phyloP scores from a whole-genome alignment of 2,888 invertebrate genomes.

The Oscheius myriophilus region DNA sequence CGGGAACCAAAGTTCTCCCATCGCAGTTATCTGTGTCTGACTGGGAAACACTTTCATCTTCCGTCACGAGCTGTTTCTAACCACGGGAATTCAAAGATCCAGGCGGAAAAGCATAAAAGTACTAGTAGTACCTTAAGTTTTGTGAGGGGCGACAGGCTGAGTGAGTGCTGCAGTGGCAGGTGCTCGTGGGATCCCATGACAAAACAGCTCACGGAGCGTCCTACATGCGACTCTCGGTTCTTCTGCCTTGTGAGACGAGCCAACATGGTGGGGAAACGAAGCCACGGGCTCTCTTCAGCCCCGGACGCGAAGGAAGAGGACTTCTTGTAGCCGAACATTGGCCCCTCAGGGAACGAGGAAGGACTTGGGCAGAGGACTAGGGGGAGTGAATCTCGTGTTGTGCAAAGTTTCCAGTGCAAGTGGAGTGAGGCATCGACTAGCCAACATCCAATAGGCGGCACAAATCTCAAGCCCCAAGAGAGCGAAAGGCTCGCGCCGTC shows the following conservation, averaged over 20 bases:
- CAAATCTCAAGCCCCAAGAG: conserved; percentile 27
- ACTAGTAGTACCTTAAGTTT: conserved; percentile 33
- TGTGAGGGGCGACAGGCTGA: conserved; percentile 40
- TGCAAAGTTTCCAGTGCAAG: neutral
- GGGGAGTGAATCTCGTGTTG: neutral
- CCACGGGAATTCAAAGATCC: too few relatives aligned
- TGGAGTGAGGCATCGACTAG: conserved; percentile 22
- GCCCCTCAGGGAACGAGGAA: neutral
- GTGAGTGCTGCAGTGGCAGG: conserved; percentile 18
- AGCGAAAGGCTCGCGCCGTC: conserved; percentile 6
- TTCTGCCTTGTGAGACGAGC: conserved; percentile 32
- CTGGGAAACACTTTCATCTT: too few relatives aligned
- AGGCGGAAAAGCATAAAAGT: too few relatives aligned
- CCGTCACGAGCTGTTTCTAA: too few relatives aligned
- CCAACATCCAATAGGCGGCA: conserved; percentile 29
- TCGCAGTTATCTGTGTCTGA: too few relatives aligned
- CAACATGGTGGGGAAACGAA: conserved; percentile 36
- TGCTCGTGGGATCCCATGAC: conserved; percentile 24
- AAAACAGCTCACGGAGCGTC: conserved; percentile 39
- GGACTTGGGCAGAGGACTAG: neutral
- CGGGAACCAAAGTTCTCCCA: too few relatives aligned
- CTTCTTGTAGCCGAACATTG: conserved; percentile 28
- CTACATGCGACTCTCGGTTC: conserved; percentile 14
- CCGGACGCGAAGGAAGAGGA: conserved; percentile 21
- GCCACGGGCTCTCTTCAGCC: conserved; percentile 33